Base-by-base conservation (phyloP, 2,888 invertebrate genomes). In the Apodemia hepburni region DNA sequence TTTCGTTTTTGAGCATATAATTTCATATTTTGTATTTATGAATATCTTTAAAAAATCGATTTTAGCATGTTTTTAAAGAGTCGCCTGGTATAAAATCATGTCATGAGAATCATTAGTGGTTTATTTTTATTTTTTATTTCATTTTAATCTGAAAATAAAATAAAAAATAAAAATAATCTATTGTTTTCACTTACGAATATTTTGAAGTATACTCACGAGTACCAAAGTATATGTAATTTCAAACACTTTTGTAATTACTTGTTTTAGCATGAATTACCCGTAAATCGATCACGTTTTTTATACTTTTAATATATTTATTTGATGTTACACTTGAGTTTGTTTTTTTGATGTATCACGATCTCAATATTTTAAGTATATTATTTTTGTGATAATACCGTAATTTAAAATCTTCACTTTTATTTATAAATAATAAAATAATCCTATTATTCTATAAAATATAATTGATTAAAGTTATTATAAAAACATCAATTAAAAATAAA, bases 311-410 rank as follows among this genome's bases (percentile, higher is more conserved):
- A 61, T 29, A 38, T 63, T 63, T 61, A 7, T 60, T 42, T 27
- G 61, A 59, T 57, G 57, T 64, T 54, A 54, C 57, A 63, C 58
- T 58, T 58, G 17, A 62, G 61, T 62, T 61, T 27, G 57, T 58
- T 51, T 58, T 29, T 58, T 62, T 62, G 3, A 12, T 54, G 54
- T 54, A 54, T 54, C 54, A 54, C 54, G 22, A 54, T 54, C 15
- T 27, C 54, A 54, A 54, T 42, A 42, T 42, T 54, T 54, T 54
- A 27, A 12, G 2, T 54, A 27, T 54, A 54, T 54, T 54, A 22
- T 54, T 54, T 54, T 27, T 54, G 49, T 42, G 42, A 15, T 42
- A 42, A 42, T 11, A 15, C 42, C 15, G 15, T 42, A 15, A 42
- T 15, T 42, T 42, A n/a, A 42, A 15, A 42, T 38, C 12, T 7